phyloP scores from a whole-genome alignment of 2,797 vertebrate species.

The Esox lucius region DNA sequence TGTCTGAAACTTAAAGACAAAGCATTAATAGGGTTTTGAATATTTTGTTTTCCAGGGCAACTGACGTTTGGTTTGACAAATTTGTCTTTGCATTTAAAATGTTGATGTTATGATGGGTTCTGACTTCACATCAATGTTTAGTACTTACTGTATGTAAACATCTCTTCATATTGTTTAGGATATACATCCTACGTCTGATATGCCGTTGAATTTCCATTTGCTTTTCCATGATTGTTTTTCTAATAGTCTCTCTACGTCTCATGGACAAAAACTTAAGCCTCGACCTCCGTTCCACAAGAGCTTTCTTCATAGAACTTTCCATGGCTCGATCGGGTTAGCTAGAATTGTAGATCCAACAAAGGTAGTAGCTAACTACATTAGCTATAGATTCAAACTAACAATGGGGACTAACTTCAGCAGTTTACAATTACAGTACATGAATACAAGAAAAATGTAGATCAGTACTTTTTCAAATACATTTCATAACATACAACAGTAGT shows the following conservation, averaged over 20 bases:
- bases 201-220: constrained; percentile 46
- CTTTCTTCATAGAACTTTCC: constrained; percentile 28
- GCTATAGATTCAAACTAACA: too few relatives aligned
- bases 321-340: constrained; percentile 14
- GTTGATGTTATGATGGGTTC: neutral
- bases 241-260: constrained; percentile 45
- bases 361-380: too few relatives aligned
- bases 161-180: constrained; percentile 54
- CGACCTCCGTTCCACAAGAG: constrained; percentile 23
- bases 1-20: neutral
- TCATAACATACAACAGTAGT: too few relatives aligned
- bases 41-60: neutral
- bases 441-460: too few relatives aligned
- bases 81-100: neutral
- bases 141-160: constrained; percentile 55
- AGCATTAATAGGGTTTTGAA: neutral
- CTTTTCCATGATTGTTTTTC: constrained; percentile 34
- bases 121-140: neutral
- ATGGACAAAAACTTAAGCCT: constrained; percentile 44
- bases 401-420: too few relatives aligned
- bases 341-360: neutral
- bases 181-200: constrained; percentile 53
- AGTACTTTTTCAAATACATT: too few relatives aligned
- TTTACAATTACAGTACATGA: too few relatives aligned
- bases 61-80: too few relatives aligned